Percentiles rank a stretch among this genome's conserved stretches.
phyloP scores from a whole-genome alignment of 2,888 invertebrate species.

The Machimus rusticus region DNA sequence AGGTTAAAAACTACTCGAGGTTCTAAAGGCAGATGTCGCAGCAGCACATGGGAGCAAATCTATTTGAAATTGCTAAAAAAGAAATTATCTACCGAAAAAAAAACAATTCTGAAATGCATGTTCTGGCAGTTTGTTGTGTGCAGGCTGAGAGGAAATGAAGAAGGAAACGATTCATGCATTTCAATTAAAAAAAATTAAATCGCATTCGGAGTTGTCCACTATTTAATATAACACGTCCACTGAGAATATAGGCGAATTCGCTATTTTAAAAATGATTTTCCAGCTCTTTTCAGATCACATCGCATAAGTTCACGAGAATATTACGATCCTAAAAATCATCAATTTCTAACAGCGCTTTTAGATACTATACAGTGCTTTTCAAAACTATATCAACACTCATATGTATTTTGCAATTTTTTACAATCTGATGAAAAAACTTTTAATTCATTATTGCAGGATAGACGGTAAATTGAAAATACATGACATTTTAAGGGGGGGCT shows the following conservation, averaged over 20 bases:
- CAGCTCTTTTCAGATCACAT: neutral
- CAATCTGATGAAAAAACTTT: too few species aligned
- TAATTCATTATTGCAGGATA: too few species aligned
- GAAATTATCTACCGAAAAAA: neutral
- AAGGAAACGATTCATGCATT: neutral
- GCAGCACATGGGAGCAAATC: neutral
- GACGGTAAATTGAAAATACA: too few species aligned
- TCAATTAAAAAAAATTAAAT: neutral
- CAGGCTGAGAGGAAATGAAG: neutral
- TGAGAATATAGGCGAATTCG: neutral
- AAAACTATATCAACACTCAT: too few species aligned
- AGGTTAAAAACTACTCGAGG: neutral
- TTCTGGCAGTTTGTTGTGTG: neutral
- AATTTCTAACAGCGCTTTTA: neutral
- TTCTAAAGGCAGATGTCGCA: neutral
- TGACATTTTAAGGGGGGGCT: too few species aligned
- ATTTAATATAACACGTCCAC: conserved; percentile 17
- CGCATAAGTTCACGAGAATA: neutral
- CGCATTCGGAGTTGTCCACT: neutral
- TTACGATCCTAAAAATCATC: neutral
- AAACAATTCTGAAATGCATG: neutral
- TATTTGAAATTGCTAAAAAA: neutral
- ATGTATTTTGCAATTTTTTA: too few species aligned
- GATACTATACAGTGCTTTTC: too few species aligned
- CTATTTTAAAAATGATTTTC: neutral